phyloP scores from a whole-genome alignment of 2,888 invertebrate genomes.

The Leptopterna dolabrata region DNA sequence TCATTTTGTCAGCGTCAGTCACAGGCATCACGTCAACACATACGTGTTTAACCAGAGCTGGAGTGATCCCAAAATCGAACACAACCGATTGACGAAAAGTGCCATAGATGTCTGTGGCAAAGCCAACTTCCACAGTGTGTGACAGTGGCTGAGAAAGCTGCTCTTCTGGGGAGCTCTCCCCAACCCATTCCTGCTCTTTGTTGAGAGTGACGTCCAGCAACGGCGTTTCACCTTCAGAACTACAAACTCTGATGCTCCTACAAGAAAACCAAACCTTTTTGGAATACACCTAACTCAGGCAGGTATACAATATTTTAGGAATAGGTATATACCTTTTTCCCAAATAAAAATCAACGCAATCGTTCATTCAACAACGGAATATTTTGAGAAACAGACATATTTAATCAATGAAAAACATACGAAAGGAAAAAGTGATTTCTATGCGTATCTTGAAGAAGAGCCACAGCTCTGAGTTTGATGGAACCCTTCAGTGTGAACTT shows the following conservation, averaged over 20 bases:
- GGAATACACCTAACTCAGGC: too few species aligned
- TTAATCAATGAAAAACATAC: constrained; percentile 63
- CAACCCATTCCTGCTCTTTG: constrained; percentile 70
- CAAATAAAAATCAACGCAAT: too few species aligned
- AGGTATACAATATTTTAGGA: background rate
- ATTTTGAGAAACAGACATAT: too few species aligned
- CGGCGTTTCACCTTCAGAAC: constrained; percentile 58
- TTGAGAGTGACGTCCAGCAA: constrained; percentile 67
- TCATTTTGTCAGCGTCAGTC: constrained; percentile 74
- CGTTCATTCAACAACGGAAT: too few species aligned
- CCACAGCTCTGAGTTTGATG: constrained; percentile 72
- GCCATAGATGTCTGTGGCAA: constrained; percentile 79
- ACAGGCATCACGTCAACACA: constrained; percentile 82
- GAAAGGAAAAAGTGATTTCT: constrained; percentile 76
- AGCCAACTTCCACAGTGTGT: constrained; percentile 71
- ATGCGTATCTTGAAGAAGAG: constrained; percentile 77
- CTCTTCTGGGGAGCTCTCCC: constrained; percentile 52
- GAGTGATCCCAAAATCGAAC: constrained; percentile 78
- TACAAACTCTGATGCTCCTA: constrained; percentile 14
- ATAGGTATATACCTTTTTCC: too few species aligned
- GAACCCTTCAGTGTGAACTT: constrained; percentile 71
- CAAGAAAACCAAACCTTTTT: background rate
- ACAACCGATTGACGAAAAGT: constrained; percentile 79
- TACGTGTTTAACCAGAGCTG: constrained; percentile 75
- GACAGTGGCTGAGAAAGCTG: constrained; percentile 62